These are phyloP conservation scores for Lordiphosa andalusiaca DNA, from an alignment of 2,888 invertebrate genomes.

Conservation along the genomic window DNA sequence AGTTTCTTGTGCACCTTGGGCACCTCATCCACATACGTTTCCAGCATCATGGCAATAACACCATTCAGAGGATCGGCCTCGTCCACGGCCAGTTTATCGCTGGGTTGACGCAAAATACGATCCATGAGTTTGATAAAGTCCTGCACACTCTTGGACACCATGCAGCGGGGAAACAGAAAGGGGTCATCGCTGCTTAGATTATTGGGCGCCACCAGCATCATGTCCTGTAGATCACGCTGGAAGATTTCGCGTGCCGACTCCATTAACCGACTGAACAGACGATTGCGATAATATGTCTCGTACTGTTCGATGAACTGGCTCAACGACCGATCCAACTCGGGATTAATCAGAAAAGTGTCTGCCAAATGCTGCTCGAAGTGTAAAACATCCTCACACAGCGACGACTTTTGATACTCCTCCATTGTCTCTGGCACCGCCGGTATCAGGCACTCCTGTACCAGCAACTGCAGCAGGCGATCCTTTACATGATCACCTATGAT, in stretches of 20 bases:
- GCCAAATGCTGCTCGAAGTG: conserved; percentile 85
- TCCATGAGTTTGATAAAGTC: conserved; percentile 78
- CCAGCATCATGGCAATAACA: conserved; percentile 82
- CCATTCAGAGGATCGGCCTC: conserved; percentile 53
- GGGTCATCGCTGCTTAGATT: conserved; percentile 73
- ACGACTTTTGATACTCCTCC: conserved; percentile 85
- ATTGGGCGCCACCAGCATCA: conserved; percentile 83
- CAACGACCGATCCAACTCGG: conserved; percentile 82
- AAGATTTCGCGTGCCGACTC: conserved; percentile 87
- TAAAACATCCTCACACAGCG: conserved; percentile 84
- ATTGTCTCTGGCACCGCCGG: conserved; percentile 89
- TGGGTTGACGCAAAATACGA: conserved; percentile 71
- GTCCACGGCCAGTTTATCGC: conserved; percentile 32
- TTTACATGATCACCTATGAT: conserved; percentile 83
- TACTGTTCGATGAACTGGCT: conserved; percentile 87
- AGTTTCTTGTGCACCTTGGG: conserved; percentile 90
- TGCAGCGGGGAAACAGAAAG: conserved; percentile 78
- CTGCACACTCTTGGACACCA: conserved; percentile 79
- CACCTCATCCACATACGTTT: conserved; percentile 88
- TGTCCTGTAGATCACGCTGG: conserved; percentile 89
- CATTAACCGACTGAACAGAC: conserved; percentile 87
- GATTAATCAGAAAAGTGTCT: conserved; percentile 82
- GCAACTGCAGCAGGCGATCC: conserved; percentile 83
- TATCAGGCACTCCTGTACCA: conserved; percentile 88
- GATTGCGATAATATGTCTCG: conserved; percentile 88